Base-by-base conservation (phyloP, 2,113 vertebrate genomes). In the Notothenia rossii region DNA sequence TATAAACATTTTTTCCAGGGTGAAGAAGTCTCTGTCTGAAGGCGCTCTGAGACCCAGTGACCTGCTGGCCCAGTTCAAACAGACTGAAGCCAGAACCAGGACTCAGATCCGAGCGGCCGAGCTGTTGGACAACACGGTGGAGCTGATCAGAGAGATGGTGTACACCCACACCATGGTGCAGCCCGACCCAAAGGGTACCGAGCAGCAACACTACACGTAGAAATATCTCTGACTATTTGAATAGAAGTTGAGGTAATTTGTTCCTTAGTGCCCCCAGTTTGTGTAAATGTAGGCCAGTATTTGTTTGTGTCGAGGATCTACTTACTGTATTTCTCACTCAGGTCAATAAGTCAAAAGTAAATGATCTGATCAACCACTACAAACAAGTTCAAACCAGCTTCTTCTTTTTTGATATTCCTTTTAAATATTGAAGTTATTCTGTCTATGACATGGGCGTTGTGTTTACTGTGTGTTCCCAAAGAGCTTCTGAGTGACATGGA, bases 101-200 rank as follows among this genome's bases (percentile, higher is more conserved):
- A 78, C 72, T 43, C 94, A 94, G 45, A 88, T 96, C 69, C 77
- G 83, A 33, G 94, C 95, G 11, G 95, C 95, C 0, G 95, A 96
- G 68, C 84, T 96, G 33, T 86, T 96, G 87, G 94, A 95, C 82
- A 96, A 94, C 81, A 94, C 95, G 0, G 94, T 96, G 81, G 95
- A 95, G 76, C 89, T 96, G 81, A 95, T 96, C 81, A 85, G 95
- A 72, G 93, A 96, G 92, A 94, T 96, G 95, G 95, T 96, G 67
- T 96, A 96, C 91, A 96, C 94, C 1, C 90, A 93, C 83, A 90
- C 87, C 3, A 94, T 95, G 93, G 79, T 69, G 58, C 87, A 92
- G 81, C 87, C 90, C 33, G 84, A 75, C 56, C 77, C 84, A 62
- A 90, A 86, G 4, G 95, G 95, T 95, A 93, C 54, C 7, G 2